These are phyloP conservation scores for Lamellibrachia satsuma DNA, from an alignment of 2,888 invertebrate species.

Conservation along the genomic window DNA sequence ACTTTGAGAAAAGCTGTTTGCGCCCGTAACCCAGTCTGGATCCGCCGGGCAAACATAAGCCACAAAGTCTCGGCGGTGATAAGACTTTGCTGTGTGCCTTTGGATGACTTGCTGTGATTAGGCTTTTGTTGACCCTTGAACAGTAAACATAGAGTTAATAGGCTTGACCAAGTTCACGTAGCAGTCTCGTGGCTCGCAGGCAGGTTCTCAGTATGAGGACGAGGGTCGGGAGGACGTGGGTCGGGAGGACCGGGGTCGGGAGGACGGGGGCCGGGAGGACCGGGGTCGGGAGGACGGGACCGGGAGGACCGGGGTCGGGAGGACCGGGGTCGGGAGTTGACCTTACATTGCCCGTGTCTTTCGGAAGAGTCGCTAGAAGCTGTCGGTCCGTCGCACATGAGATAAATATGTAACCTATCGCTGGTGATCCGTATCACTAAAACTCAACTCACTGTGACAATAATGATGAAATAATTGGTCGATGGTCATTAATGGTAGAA, in stretches of 20 bases:
- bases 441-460: too few species aligned
- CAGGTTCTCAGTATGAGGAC: neutral
- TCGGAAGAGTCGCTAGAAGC: too few species aligned
- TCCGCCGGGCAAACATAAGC: neutral
- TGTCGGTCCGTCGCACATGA: too few species aligned
- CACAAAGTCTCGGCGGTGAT: neutral
- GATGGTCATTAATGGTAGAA: too few species aligned
- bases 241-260: neutral
- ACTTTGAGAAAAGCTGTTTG: neutral
- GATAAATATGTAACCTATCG: too few species aligned
- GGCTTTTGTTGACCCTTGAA: neutral
- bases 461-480: too few species aligned
- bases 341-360: neutral
- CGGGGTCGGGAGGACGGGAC: neutral
- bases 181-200: neutral
- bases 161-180: neutral
- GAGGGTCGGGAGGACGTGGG: neutral
- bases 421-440: too few species aligned
- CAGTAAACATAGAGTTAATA: neutral
- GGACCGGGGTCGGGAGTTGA: neutral
- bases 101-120: neutral
- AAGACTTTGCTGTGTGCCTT: neutral
- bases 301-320: slow-evolving; percentile 11
- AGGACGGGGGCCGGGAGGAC: neutral
- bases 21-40: neutral